Evolutionary conservation across 2,797 vertebrate genomes (phyloP), one percentile per base, ranked within the genome.

Genomic region (Rachycentron canadum): DNA sequence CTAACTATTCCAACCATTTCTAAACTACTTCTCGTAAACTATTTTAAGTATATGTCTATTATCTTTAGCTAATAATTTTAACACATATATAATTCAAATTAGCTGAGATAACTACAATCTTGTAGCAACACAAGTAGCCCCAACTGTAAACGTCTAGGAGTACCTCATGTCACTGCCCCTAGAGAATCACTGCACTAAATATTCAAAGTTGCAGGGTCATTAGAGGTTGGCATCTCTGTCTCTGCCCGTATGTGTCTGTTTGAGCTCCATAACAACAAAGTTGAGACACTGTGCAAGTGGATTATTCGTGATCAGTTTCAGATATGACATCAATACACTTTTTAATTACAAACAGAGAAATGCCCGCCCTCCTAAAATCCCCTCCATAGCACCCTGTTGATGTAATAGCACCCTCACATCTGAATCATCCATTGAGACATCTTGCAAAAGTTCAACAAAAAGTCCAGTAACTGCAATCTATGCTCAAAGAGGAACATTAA

Each of bases 341-440:
- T 82, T 79, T 87, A 89, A 92, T 87, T 76, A 70, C 79, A 91
- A 92, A 87, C 86, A 88, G 91, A 89, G 78, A 81, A 79, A 79
- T 32, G 9, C 26, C 61, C 38, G 34, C 5, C 3, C 12, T 58
- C 71, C 45, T 14, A 73, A 89, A 92, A 86, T 80, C 82, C 84
- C 86, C 81, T 65, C 56, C 1, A 40, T 43, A 72, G 66, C 78
- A 79, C 80, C 69, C 73, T 52, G 70, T 45, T 93, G 89, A 93
- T 90, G 87, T 94, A 91, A 94, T 83, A 72, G 61, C 67, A 72
- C 73, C 73, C 68, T 87, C 75, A 89, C 81, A 81, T 83, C 83
- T 87, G 82, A 92, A 66, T 88, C 86, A 89, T 84, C 23, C 38
- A 21, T 45, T 82, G 65, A 86, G 69, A 81, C 75, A 73, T 86